Percentiles rank a stretch among this genome's conserved stretches.
Conservation (phyloP, 1,140 invertebrate genomes). For the Colletes latitarsis region DNA sequence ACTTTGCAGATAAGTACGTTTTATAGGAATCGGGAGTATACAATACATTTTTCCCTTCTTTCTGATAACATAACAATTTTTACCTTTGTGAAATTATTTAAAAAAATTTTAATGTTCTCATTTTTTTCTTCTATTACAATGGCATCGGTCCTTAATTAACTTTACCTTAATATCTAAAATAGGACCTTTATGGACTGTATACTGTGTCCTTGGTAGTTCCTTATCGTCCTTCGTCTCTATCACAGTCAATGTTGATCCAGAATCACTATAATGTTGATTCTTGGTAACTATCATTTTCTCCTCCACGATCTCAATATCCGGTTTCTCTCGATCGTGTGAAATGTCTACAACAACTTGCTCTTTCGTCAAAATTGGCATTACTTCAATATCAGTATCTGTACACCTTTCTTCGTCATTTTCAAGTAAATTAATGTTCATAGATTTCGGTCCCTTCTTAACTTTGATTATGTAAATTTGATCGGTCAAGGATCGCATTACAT, state of each 20-base stretch:
- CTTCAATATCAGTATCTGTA: not conserved
- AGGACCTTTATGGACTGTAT: constrained; percentile 77
- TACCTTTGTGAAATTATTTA: not conserved
- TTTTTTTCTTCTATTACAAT: not conserved
- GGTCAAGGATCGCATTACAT: not conserved
- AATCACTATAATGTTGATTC: constrained; percentile 8
- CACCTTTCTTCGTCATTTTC: not conserved
- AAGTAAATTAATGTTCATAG: not conserved
- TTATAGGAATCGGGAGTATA: not conserved
- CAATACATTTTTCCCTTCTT: not conserved
- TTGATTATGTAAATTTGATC: not conserved
- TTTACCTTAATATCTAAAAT: constrained; percentile 81
- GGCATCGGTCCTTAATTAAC: constrained; percentile 3
- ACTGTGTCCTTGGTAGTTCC: constrained; percentile 63
- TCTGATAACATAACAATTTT: not conserved
- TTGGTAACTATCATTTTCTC: constrained; percentile 32
- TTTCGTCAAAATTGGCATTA: not conserved
- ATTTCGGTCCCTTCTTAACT: not conserved
- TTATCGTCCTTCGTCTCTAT: constrained; percentile 19
- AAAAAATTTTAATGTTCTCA: not conserved
- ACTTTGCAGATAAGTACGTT: not conserved
- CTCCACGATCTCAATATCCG: constrained; percentile 39
- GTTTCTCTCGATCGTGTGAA: not conserved
- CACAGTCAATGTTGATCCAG: constrained; percentile 7
- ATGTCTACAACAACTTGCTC: not conserved